Base-by-base conservation (phyloP, 2,888 invertebrate species). In the Morinoia aosen region DNA sequence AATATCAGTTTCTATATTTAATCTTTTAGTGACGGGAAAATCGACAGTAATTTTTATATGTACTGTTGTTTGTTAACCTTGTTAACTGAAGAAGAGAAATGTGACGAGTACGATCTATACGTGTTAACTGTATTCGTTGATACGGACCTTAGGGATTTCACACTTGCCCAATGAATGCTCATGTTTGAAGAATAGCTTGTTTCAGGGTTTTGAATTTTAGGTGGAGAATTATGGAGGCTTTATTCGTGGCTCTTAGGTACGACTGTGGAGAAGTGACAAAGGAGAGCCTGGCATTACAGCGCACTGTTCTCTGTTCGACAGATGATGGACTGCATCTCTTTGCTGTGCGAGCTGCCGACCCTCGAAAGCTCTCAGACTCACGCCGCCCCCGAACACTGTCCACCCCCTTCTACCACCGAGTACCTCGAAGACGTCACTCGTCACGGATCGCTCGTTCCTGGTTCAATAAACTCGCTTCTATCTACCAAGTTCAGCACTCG, bases 301-400 rank as follows among this genome's bases (percentile, higher is more conserved):
- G 90, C 40, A 39, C 40, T 90, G 90, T 90, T 90, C 90, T 90
- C 90, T 90, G 90, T 39, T 39, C 90, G 90, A 90, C 90, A 90
- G 90, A 90, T 90, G 90, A 39, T 90, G 90, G 40, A 90, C 40
- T 90, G 90, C 90, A 40, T 90, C 90, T 90, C 90, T 90, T 39
- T 90, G 90, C 90, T 40, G 40, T 90, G 48, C 90, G 90, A 90
- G 40, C 90, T 90, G 90, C 90, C 90, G 90, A 14, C 90, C 14
- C 39, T 40, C 19, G 48, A 90, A 12, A 39, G 16, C 12, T 12
- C 39, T 39, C 12, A 90, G 48, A 39, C 48, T 39, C 90, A 90
- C 39, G 5, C 90, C 19, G 90, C 90, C 10, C 19, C 39, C 19
- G 90, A 90, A 90, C 12, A 90, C 90, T 48, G 90, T 40, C 19